Evolutionary conservation across 2,888 invertebrate genomes (phyloP).

Genomic region (Argynnis bischoffii): DNA sequence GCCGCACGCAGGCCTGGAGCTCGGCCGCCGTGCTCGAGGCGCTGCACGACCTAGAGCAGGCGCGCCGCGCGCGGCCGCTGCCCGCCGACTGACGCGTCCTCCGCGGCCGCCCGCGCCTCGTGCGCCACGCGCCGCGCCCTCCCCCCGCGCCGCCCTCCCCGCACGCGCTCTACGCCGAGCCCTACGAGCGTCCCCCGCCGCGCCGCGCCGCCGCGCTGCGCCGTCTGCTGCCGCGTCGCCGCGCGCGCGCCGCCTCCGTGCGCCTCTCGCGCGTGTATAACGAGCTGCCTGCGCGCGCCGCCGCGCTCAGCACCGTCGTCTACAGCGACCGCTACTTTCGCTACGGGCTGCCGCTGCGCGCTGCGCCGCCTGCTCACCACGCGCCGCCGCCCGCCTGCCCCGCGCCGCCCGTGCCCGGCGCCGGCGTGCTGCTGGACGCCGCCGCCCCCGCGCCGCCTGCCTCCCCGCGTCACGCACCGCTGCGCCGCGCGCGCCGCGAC

Average conservation of each 20-base stretch:
- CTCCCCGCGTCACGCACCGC: conserved; percentile 40
- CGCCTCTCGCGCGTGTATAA: conserved; percentile 51
- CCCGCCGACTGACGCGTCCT: conserved; percentile 65
- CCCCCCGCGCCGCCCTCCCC: conserved; percentile 49
- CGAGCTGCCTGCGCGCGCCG: conserved; percentile 52
- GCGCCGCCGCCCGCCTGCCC: conserved; percentile 37
- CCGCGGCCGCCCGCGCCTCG: conserved; percentile 54
- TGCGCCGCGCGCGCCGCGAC: conserved; percentile 42
- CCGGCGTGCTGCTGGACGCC: conserved; percentile 36
- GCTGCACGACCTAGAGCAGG: conserved; percentile 81
- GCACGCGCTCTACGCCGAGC: conserved; percentile 49
- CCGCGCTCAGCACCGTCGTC: conserved; percentile 65
- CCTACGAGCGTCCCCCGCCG: conserved; percentile 20
- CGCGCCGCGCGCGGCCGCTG: conserved; percentile 60
- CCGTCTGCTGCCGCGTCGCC: conserved; percentile 40
- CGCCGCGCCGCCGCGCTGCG: conserved; percentile 51
- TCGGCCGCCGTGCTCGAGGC: conserved; percentile 94
- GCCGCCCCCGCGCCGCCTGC: conserved; percentile 32
- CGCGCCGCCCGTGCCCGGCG: conserved; percentile 33
- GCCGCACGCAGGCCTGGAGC: conserved; percentile 98
- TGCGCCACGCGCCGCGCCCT: conserved; percentile 47
- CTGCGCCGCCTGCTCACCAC: conserved; percentile 47
- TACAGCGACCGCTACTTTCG: conserved; percentile 79
- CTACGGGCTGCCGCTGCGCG: conserved; percentile 66
- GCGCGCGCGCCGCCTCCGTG: conserved; percentile 47